Conservation (phyloP, 2,888 invertebrate species). For the Sialis fuliginosa region DNA sequence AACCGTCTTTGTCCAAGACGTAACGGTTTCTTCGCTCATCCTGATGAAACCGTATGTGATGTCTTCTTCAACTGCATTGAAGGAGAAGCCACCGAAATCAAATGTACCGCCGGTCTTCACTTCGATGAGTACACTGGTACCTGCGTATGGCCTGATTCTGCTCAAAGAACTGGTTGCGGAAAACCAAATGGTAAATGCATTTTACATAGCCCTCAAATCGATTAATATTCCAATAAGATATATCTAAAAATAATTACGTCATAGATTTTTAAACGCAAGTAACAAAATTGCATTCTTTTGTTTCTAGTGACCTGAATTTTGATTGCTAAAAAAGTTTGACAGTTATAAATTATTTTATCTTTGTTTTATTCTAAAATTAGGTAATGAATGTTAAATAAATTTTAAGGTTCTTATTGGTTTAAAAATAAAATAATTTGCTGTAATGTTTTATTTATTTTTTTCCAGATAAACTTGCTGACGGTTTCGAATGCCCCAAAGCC, state of each 20-base stretch:
- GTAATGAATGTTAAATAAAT: no score
- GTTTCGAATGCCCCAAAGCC: constrained; percentile 69
- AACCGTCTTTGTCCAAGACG: constrained; percentile 59
- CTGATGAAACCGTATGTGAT: constrained; percentile 64
- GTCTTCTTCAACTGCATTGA: constrained; percentile 81
- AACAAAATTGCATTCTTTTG: background rate
- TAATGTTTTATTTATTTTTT: constrained; percentile 8
- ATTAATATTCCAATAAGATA: background rate
- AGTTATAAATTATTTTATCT: no score
- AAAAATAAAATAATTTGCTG: no score
- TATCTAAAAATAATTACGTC: constrained; percentile 4
- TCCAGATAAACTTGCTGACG: constrained; percentile 60
- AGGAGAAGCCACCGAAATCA: constrained; percentile 59
- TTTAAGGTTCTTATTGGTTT: no score
- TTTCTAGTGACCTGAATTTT: no score
- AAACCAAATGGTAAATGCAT: constrained; percentile 24
- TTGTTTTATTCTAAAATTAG: no score
- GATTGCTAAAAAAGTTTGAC: no score
- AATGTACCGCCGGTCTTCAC: constrained; percentile 75
- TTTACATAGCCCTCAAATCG: background rate
- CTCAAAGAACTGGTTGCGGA: constrained; percentile 56
- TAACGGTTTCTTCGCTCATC: constrained; percentile 84
- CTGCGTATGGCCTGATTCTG: constrained; percentile 76
- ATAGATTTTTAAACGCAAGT: background rate
- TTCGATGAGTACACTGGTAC: constrained; percentile 81